phyloP scores from a whole-genome alignment of 2,797 vertebrate genomes.

The Phataginus tricuspis region DNA sequence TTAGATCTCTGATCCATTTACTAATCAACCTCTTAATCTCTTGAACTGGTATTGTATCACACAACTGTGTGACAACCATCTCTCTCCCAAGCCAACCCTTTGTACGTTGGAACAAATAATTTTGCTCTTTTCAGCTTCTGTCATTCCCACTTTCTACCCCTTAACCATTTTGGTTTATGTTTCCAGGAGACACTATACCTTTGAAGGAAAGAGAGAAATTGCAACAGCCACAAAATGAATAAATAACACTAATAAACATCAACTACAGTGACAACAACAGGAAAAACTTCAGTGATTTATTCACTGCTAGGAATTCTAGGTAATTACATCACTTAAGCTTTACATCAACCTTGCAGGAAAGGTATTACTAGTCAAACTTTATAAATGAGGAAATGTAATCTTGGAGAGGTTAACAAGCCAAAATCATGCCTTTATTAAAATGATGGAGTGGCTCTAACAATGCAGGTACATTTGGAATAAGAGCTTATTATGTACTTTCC shows the following conservation, averaged over 20 bases:
- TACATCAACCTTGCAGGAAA: neutral
- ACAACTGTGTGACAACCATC: neutral
- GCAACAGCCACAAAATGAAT: neutral
- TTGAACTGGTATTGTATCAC: neutral
- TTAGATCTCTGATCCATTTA: neutral
- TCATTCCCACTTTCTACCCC: neutral
- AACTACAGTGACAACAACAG: neutral
- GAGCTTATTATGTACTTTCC: neutral
- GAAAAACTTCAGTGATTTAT: constrained; percentile 11
- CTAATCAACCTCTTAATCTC: neutral
- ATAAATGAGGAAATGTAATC: constrained; percentile 7
- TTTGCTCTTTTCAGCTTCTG: constrained; percentile 7
- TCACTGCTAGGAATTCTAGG: neutral
- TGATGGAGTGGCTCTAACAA: neutral
- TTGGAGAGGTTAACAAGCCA: neutral
- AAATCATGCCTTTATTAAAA: constrained; percentile 39
- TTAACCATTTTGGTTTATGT: neutral
- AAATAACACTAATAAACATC: neutral
- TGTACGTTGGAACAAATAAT: neutral
- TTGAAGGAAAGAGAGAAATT: constrained; percentile 10
- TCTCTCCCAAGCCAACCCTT: neutral
- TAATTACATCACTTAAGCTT: constrained; percentile 21
- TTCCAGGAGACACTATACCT: neutral
- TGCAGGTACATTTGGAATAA: neutral
- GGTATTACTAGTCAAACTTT: neutral